phyloP scores from a whole-genome alignment of 2,797 vertebrate species.

The Pyrrhura leucotis region DNA sequence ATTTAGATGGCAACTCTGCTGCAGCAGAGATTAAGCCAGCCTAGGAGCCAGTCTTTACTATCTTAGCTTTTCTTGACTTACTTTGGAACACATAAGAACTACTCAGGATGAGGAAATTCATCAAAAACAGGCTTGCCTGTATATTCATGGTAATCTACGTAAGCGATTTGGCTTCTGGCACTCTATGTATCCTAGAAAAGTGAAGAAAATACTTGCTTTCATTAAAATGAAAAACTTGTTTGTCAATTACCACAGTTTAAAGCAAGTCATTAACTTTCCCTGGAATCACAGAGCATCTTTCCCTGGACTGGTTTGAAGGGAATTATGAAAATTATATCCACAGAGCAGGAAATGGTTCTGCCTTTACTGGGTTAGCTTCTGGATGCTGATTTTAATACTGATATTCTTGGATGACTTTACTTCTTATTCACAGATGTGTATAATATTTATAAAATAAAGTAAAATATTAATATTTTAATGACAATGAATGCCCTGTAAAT shows the following conservation, averaged over 20 bases:
- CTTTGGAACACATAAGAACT: background rate
- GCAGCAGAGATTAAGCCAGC: background rate
- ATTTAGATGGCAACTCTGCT: background rate
- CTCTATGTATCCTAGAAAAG: background rate
- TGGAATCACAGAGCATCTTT: background rate
- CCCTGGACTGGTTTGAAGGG: background rate
- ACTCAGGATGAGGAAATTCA: background rate
- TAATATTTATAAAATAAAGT: background rate
- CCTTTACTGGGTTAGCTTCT: background rate
- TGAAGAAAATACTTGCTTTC: background rate
- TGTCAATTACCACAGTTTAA: background rate
- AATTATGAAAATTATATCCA: background rate
- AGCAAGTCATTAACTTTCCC: background rate
- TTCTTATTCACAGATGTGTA: background rate
- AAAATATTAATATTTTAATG: background rate
- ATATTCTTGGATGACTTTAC: background rate
- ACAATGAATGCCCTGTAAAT: background rate
- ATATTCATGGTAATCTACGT: accelerated
- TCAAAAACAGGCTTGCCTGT: background rate
- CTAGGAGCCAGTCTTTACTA: background rate
- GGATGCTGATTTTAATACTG: background rate
- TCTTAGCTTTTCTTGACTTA: background rate
- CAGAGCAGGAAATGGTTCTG: background rate
- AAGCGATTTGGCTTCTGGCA: background rate
- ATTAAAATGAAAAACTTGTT: background rate